phyloP scores from a whole-genome alignment of 2,888 invertebrate species.

The Ecliptopera silaceata region DNA sequence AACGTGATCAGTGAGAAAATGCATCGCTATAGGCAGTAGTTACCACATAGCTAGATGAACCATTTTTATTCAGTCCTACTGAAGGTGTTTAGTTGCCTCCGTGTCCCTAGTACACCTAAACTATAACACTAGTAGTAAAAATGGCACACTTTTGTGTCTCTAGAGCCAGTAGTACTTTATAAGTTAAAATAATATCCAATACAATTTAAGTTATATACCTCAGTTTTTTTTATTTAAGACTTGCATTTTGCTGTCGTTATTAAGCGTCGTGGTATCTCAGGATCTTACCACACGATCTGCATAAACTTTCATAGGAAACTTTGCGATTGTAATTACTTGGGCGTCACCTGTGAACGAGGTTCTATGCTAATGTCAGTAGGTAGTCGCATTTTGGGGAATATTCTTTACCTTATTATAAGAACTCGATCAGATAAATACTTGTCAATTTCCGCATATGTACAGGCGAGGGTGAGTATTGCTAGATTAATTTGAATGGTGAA shows the following conservation, averaged over 20 bases:
- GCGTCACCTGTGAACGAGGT: constrained; percentile 75
- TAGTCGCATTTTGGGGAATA: constrained; percentile 52
- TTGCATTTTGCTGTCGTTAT: neutral
- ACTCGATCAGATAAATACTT: constrained; percentile 75
- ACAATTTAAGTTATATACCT: no score
- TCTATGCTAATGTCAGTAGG: constrained; percentile 66
- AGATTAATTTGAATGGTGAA: constrained; percentile 34
- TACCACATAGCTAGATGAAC: no score
- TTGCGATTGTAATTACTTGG: constrained; percentile 74
- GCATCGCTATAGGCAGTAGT: no score
- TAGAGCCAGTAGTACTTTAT: no score
- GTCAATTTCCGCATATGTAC: constrained; percentile 74
- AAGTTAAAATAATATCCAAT: no score
- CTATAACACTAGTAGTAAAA: no score
- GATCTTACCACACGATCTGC: constrained; percentile 53
- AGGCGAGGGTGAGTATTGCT: constrained; percentile 64
- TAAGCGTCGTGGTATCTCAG: neutral
- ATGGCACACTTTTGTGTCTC: no score
- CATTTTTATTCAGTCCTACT: no score
- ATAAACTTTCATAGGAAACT: constrained; percentile 69
- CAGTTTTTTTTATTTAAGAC: neutral
- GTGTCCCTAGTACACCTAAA: no score
- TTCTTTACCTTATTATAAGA: constrained; percentile 75
- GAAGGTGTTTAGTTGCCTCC: no score
- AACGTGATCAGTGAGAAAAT: no score